Percentiles rank a stretch among this genome's conserved stretches.
phyloP scores from a whole-genome alignment of 37 sponge, comb jelly and placozoan species.

The Hexactinellida sp. region DNA sequence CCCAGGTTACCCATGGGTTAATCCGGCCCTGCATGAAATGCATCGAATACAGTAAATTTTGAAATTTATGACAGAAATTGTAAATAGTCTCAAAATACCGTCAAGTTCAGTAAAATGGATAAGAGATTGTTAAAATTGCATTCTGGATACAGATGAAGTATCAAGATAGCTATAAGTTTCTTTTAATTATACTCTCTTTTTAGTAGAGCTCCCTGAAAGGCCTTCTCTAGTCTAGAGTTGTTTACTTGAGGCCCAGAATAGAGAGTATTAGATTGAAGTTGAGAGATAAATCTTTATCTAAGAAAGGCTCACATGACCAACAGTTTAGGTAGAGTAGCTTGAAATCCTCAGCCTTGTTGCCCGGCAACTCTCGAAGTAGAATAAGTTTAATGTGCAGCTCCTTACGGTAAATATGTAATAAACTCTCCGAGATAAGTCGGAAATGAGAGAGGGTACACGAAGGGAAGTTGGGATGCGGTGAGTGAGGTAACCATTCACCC shows the following conservation, averaged over 20 bases:
- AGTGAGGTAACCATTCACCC: background rate
- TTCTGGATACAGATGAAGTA: no score
- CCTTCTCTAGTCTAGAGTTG: no score
- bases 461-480: background rate
- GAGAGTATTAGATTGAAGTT: background rate
- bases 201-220: no score
- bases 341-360: background rate
- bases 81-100: no score
- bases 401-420: background rate
- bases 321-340: background rate
- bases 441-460: background rate
- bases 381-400: background rate
- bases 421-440: background rate
- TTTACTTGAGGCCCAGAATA: background rate
- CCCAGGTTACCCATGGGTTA: no score
- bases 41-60: no score
- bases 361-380: background rate
- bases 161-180: no score
- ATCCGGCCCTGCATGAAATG: no score
- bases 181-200: no score
- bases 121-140: no score
- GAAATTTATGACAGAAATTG: no score
- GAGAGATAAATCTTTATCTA: background rate
- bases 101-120: no score
- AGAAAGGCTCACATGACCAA: constrained; percentile 8